These are phyloP conservation scores for Ladona fulva DNA, from an alignment of 1,140 invertebrate genomes.

Conservation along the genomic window DNA sequence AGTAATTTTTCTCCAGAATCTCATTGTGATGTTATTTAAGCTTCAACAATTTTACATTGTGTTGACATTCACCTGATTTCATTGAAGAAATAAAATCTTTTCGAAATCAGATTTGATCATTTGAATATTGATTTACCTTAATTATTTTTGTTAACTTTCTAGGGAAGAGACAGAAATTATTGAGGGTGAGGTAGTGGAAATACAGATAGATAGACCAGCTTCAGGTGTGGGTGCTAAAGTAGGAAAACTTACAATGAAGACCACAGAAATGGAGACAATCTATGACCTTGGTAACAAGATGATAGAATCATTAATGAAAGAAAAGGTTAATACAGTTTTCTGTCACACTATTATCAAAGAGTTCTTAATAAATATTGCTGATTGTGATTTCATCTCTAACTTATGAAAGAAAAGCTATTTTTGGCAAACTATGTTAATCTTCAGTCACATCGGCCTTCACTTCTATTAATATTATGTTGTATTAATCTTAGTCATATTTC, in stretches of 20 bases:
- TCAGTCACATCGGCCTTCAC: not conserved
- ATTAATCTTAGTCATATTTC: too few relatives aligned
- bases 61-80: too few relatives aligned
- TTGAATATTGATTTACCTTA: too few relatives aligned
- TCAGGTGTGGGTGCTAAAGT: slow-evolving; percentile 83
- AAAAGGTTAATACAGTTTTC: slow-evolving; percentile 56
- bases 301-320: slow-evolving; percentile 94
- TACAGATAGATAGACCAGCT: slow-evolving; percentile 91
- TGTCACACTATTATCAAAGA: not conserved
- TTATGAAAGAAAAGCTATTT: not conserved
- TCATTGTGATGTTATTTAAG: too few relatives aligned
- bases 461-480: too few relatives aligned
- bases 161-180: slow-evolving; percentile 97
- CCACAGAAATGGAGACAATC: slow-evolving; percentile 99
- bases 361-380: too few relatives aligned
- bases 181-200: slow-evolving; percentile 96
- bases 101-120: too few relatives aligned
- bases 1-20: too few relatives aligned
- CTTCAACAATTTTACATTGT: too few relatives aligned
- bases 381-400: too few relatives aligned
- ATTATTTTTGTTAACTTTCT: slow-evolving; percentile 29
- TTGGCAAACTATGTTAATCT: too few relatives aligned
- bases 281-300: slow-evolving; percentile 98
- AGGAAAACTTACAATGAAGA: slow-evolving; percentile 93
- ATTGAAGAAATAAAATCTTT: too few relatives aligned